Evolutionary conservation across 2,113 vertebrate genomes (phyloP), one percentile per base, ranked within the genome.

Genomic region (Falcunculus frontatus): DNA sequence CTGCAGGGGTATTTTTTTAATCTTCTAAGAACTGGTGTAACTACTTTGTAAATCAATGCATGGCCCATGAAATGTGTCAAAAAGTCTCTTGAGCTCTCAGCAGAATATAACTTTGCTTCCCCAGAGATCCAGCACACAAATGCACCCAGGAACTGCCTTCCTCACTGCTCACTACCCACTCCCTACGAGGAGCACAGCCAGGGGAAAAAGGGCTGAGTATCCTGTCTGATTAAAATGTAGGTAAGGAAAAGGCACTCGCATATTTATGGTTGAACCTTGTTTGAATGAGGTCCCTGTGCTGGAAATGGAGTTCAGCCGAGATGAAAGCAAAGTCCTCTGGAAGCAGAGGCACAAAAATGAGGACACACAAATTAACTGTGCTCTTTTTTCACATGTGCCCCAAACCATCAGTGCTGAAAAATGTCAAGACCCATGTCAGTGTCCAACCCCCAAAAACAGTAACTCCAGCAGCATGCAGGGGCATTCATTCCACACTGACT

Each of bases 401-500:
- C 57, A 6, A 35, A 55, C 5, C 47, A 9, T 17, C 15, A 49
- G 75, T 7, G 57, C 73, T 18, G 60, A 63, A 77, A 68, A 59
- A 65, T 7, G 41, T 27, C 53, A 35, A 55, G 39, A 23, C 15
- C 27, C 56, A 5, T 0, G 33, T 29, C 22, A 15, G 11, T 5
- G 30, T 42, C 41, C 75, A 22, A 4, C 4, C 13, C 39, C 64
- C 1, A 9, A 46, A 17, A 30, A 1, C 67, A 53, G 0, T n/a
- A 15, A 68, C 11, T 18, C 5, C 41, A 33, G 95, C 78, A 60
- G 70, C 69, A 1, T 0, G 44, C 52, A 23, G 79, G 74, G 92
- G 42, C 88, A 64, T 32, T 57, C 1, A 3, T 44, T 73, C 49
- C 46, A 2, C 12, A 5, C 33, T 91, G 91, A 89, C 84, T 94